phyloP scores from a whole-genome alignment of 2,888 invertebrate species.

The Himalopsyche anomala region DNA sequence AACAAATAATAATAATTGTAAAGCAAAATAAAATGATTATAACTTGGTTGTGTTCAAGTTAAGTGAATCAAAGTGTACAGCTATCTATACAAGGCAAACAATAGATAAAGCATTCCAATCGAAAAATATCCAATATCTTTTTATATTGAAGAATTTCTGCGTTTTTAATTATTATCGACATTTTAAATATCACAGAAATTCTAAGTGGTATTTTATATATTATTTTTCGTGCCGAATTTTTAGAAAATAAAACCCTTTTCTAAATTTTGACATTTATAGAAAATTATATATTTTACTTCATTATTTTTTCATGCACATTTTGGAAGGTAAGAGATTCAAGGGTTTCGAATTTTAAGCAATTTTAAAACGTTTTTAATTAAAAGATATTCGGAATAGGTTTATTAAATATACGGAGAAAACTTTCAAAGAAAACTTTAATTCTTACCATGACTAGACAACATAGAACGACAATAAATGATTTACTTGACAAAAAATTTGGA shows the following conservation, averaged over 20 bases:
- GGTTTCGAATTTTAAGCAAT: no score
- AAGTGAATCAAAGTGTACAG: background rate
- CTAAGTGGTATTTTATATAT: slow-evolving; percentile 11
- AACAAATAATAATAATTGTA: no score
- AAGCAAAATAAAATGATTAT: background rate
- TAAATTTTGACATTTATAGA: background rate
- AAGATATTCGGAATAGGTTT: no score
- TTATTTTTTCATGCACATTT: no score
- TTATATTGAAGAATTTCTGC: slow-evolving; percentile 32
- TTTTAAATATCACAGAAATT: slow-evolving; percentile 16
- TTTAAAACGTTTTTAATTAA: no score
- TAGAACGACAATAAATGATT: no score
- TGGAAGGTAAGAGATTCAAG: no score
- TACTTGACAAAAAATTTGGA: no score
- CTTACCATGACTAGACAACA: no score
- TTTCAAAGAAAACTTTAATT: no score
- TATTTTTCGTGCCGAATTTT: slow-evolving; percentile 5
- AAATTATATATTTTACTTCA: no score
- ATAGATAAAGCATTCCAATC: slow-evolving; percentile 28
- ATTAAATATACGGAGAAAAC: no score
- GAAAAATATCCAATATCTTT: slow-evolving; percentile 42
- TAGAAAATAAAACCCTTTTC: background rate
- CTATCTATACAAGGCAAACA: background rate
- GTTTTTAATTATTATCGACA: slow-evolving; percentile 40
- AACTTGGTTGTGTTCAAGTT: background rate